Evolutionary conservation across 2,797 vertebrate genomes (phyloP).

Genomic region (Anguilla pacifica): DNA sequence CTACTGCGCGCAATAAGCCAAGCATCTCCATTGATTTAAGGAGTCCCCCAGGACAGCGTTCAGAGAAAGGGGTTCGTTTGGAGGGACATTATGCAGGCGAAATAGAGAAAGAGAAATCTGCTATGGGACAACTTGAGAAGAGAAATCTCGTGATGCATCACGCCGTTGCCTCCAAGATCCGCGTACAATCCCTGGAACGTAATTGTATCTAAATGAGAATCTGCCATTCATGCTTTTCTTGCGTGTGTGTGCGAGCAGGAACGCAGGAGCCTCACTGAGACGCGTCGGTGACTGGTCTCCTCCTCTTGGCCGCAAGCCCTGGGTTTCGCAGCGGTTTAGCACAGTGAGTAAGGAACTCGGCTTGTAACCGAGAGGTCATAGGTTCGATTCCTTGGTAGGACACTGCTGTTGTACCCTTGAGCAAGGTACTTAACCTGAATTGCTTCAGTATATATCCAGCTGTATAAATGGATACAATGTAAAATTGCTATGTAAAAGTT

Average conservation of each 20-base stretch:
- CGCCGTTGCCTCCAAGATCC: not conserved
- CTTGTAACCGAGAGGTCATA: too few relatives aligned
- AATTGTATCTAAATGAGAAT: slow-evolving; percentile 23
- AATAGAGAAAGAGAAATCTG: slow-evolving; percentile 15
- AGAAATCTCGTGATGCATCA: not conserved
- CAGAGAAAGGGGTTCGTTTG: slow-evolving; percentile 11
- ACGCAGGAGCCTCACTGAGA: not conserved
- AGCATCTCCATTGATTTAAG: slow-evolving; percentile 21
- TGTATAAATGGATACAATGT: too few relatives aligned
- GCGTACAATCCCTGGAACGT: not conserved
- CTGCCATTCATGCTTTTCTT: slow-evolving; percentile 12
- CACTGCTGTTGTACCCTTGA: too few relatives aligned
- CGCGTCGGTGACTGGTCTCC: not conserved
- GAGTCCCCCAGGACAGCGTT: slow-evolving; percentile 8
- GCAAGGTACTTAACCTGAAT: too few relatives aligned
- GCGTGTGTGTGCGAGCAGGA: not conserved
- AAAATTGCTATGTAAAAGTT: too few relatives aligned
- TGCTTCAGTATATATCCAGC: too few relatives aligned
- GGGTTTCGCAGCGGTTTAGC: not conserved
- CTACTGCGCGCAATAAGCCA: slow-evolving; percentile 10
- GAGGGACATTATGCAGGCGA: slow-evolving; percentile 18
- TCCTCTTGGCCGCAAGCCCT: not conserved
- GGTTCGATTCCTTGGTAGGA: too few relatives aligned
- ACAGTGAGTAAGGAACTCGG: too few relatives aligned
- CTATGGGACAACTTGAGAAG: not conserved